A percentile compares a stretch with the other conserved stretches of the same genome.
Evolutionary conservation across 2,113 vertebrate genomes (phyloP).

Genomic region (Synodontis membranacea): DNA sequence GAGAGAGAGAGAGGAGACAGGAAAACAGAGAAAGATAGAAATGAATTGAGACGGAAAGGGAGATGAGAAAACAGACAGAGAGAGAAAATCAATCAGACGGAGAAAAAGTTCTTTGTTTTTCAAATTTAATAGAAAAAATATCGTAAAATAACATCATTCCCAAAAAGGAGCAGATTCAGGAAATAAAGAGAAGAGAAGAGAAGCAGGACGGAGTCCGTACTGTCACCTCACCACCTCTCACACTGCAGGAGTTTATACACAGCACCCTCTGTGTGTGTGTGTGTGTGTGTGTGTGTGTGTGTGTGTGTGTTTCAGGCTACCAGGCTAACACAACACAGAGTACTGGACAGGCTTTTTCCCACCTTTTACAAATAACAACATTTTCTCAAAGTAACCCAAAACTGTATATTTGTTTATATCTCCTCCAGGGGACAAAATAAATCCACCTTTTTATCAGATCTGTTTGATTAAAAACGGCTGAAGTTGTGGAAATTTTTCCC

Average conservation of each 20-base stretch:
- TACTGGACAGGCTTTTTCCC: not conserved
- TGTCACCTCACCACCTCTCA: constrained; percentile 52
- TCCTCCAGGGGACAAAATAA: not conserved
- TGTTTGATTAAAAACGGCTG: not conserved
- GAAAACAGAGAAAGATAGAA: not conserved
- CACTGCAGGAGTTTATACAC: not conserved
- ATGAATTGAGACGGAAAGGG: no score
- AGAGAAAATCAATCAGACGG: not conserved
- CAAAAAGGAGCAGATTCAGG: constrained; percentile 65
- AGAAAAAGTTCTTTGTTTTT: constrained; percentile 60
- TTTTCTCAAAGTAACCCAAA: not conserved
- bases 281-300: constrained; percentile 24
- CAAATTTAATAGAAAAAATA: constrained; percentile 72
- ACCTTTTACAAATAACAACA: not conserved
- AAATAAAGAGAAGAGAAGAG: constrained; percentile 62
- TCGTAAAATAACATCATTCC: constrained; percentile 67
- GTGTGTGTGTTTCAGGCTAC: constrained; percentile 13
- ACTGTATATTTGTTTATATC: not conserved
- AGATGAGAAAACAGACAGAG: not conserved
- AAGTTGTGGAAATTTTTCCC: not conserved
- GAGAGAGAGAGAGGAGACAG: not conserved
- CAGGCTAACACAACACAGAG: not conserved
- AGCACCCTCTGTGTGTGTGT: not conserved
- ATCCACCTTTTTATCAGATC: not conserved
- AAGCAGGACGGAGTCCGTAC: constrained; percentile 59